phyloP scores from a whole-genome alignment of 2,888 invertebrate species.

The Phania funesta region DNA sequence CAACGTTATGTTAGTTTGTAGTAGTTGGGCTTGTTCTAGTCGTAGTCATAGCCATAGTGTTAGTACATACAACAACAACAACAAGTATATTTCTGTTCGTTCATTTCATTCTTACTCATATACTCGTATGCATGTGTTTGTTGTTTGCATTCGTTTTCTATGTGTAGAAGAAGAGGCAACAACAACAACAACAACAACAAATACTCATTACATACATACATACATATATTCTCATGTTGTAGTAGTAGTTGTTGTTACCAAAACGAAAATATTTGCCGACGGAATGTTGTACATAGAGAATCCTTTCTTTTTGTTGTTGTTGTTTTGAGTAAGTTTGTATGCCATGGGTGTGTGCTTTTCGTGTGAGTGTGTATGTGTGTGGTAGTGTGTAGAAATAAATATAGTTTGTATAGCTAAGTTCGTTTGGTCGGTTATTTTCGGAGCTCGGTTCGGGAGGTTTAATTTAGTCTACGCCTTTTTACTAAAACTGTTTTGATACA shows the following conservation, averaged over 20 bases:
- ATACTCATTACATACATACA: too few species aligned
- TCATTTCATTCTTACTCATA: constrained; percentile 54
- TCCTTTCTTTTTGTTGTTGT: constrained; percentile 66
- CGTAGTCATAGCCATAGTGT: constrained; percentile 47
- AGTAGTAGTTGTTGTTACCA: constrained; percentile 53
- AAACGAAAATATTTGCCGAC: constrained; percentile 72
- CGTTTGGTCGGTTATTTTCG: constrained; percentile 67
- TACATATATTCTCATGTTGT: constrained; percentile 14
- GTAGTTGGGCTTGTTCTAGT: constrained; percentile 54
- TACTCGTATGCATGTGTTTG: constrained; percentile 37
- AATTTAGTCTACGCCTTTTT: constrained; percentile 72
- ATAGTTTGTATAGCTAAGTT: constrained; percentile 61
- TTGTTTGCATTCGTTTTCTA: constrained; percentile 55
- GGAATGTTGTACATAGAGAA: constrained; percentile 68
- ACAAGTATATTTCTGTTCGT: constrained; percentile 15
- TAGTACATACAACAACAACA: constrained; percentile 27
- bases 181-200: too few species aligned
- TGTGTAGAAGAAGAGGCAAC: constrained; percentile 37
- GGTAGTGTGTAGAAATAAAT: constrained; percentile 43
- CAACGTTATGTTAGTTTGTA: constrained; percentile 64
- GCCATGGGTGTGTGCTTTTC: constrained; percentile 67
- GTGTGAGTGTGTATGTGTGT: constrained; percentile 48
- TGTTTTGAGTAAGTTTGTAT: constrained; percentile 3
- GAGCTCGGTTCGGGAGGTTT: constrained; percentile 69
- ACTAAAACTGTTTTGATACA: constrained; percentile 62